These are phyloP conservation scores for Sinodicranocentrus sp. DNA, from an alignment of 2,888 invertebrate species.

Conservation along the genomic window DNA sequence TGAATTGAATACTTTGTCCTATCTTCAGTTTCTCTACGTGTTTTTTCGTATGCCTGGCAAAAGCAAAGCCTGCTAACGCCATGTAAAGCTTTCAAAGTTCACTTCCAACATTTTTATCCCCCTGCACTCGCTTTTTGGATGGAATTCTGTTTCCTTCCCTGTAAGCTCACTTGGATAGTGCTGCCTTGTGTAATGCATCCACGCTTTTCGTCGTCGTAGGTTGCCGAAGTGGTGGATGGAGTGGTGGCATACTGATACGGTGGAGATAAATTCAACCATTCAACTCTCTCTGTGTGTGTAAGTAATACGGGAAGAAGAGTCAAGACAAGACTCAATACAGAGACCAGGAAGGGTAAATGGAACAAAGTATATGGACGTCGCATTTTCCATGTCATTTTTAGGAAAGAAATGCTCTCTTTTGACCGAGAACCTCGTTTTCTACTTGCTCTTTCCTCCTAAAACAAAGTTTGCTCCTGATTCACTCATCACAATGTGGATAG, in stretches of 20 bases:
- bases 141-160: conserved; percentile 53
- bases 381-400: background rate
- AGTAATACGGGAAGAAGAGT: conserved; percentile 33
- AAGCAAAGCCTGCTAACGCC: conserved; percentile 6
- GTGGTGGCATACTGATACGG: conserved; percentile 55
- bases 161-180: conserved; percentile 12
- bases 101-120: conserved; percentile 61
- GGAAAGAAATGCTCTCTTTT: background rate
- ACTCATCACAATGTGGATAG: conserved; percentile 21
- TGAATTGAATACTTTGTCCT: conserved; percentile 13
- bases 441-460: conserved; percentile 6
- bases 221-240: conserved; percentile 54
- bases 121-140: conserved; percentile 6
- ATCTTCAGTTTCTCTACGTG: background rate
- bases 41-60: background rate
- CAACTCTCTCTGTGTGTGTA: background rate
- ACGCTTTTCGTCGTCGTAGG: conserved; percentile 50
- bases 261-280: conserved; percentile 37
- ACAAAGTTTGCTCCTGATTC: background rate
- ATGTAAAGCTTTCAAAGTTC: conserved; percentile 27
- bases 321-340: too few species aligned
- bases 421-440: conserved; percentile 14
- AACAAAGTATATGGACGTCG: conserved; percentile 11
- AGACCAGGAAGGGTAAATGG: conserved; percentile 22
- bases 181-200: conserved; percentile 8